Evolutionary conservation across 1,140 invertebrate species (phyloP).

Genomic region (Asobara japonica): DNA sequence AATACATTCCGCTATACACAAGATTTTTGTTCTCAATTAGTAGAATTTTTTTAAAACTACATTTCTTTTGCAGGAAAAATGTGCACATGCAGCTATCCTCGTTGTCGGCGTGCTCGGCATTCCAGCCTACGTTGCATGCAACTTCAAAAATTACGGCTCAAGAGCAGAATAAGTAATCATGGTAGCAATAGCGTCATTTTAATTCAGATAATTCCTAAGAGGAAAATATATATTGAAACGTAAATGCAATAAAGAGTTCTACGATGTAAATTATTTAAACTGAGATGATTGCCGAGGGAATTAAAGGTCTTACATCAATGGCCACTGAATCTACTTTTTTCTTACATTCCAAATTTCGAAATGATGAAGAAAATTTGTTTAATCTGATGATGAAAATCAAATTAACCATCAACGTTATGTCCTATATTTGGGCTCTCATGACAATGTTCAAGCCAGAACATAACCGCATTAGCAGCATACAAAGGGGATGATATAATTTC

Average conservation of each 20-base stretch:
- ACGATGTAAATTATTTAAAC: neutral
- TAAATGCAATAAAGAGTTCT: neutral
- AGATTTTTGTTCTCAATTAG: too few relatives aligned
- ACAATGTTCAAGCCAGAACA: too few relatives aligned
- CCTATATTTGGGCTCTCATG: too few relatives aligned
- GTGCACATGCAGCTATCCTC: conserved; percentile 17
- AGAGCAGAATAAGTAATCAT: neutral
- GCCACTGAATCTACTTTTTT: neutral
- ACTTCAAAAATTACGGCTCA: conserved; percentile 30
- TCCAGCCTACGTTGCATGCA: conserved; percentile 25
- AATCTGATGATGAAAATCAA: too few relatives aligned
- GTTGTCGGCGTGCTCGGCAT: neutral
- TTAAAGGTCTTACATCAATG: neutral
- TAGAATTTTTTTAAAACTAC: neutral
- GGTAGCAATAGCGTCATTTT: neutral
- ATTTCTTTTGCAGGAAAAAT: conserved; percentile 21
- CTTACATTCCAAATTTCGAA: neutral
- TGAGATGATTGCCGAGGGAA: neutral
- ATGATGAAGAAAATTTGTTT: too few relatives aligned
- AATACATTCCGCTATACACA: too few relatives aligned
- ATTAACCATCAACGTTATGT: too few relatives aligned
- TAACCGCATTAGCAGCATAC: too few relatives aligned
- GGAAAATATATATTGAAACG: neutral
- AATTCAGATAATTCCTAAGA: neutral
- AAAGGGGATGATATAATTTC: too few relatives aligned